These are phyloP conservation scores for Acanthoscelides obtectus DNA, from an alignment of 2,888 invertebrate genomes.

Conservation along the genomic window DNA sequence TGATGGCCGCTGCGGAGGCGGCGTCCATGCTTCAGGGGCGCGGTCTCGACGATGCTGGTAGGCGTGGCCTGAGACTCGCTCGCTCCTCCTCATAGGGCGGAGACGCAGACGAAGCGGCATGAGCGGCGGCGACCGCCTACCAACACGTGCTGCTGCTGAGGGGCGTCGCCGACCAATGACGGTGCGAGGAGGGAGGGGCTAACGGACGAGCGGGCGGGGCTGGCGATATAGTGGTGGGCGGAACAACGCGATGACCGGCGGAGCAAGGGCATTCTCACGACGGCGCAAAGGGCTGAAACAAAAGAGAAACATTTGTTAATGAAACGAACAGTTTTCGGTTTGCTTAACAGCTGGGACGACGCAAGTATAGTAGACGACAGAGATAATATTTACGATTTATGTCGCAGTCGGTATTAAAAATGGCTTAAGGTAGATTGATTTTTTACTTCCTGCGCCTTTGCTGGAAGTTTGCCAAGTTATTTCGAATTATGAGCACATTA, in stretches of 20 bases:
- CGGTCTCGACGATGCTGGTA: slow-evolving; percentile 26
- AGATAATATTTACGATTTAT: too few species aligned
- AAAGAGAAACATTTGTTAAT: too few species aligned
- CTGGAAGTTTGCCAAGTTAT: too few species aligned
- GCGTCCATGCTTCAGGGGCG: slow-evolving; percentile 50
- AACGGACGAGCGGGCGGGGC: slow-evolving; percentile 8
- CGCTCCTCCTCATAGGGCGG: slow-evolving; percentile 33
- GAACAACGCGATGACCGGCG: neutral
- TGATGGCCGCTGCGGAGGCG: slow-evolving; percentile 53
- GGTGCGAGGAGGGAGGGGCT: neutral
- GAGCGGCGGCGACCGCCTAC: slow-evolving; percentile 41
- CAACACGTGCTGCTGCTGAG: too few species aligned
- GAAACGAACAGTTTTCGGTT: too few species aligned
- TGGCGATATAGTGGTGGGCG: too few species aligned
- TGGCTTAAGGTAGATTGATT: too few species aligned
- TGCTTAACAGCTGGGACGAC: too few species aligned
- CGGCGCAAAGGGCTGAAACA: neutral
- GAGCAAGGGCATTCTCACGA: neutral
- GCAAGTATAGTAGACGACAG: too few species aligned
- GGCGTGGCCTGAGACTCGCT: slow-evolving; percentile 14
- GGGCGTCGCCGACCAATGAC: slow-evolving; percentile 10
- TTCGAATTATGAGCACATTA: too few species aligned
- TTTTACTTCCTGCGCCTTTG: too few species aligned
- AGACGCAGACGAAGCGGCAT: slow-evolving; percentile 26
- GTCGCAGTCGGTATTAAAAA: too few species aligned